Evolutionary conservation across 1,140 invertebrate genomes (phyloP), one percentile per base, ranked within the genome.

Genomic region (Drosophila tristis): DNA sequence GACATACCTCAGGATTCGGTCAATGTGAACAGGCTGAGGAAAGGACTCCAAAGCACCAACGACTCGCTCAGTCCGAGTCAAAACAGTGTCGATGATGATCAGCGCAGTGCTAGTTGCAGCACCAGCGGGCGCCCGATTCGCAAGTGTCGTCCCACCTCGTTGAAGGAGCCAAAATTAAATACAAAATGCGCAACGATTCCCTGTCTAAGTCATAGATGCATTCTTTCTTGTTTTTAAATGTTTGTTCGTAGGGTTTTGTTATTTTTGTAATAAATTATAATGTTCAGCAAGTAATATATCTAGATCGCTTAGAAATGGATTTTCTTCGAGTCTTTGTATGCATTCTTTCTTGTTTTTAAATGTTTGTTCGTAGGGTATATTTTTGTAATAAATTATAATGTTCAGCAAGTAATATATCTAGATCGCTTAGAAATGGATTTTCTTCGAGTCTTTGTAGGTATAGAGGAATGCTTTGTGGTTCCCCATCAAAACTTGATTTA

Each of bases 91-190:
- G 11, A 54, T 0, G 11, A 13, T 0, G 44, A 63, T 4, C 15
- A 15, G 8, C 45, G 49, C 0, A 63, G 16, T 5, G 43, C n/a
- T 0, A 39, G 55, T 4, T 7, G 5, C 6, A 70, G 48, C 6
- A 7, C 20, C 2, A 26, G 3, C 6, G 15, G 49, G 3, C 74
- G 78, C 5, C 71, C 78, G 1, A 63, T 26, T 4, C 78, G 85
- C 0, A 66, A 44, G 8, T 90, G 85, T 61, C 66, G 51, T 0
- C 85, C 85, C 0, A 66, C 20, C 5, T 47, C 63, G 2, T 57
- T 90, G 0, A 64, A 49, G 16, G 85, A 90, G 61, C 64, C 74
- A 0, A 79, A 0, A 8, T 5, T 57, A 1, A 55, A 0, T 5
- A 2, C 0, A 0, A 90, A 47, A 0, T 90, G 44, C 70, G 85